Percentiles rank a stretch among this genome's conserved stretches.
Conservation (phyloP, 2,797 vertebrate genomes). For the Craterocephalus amniculus region DNA sequence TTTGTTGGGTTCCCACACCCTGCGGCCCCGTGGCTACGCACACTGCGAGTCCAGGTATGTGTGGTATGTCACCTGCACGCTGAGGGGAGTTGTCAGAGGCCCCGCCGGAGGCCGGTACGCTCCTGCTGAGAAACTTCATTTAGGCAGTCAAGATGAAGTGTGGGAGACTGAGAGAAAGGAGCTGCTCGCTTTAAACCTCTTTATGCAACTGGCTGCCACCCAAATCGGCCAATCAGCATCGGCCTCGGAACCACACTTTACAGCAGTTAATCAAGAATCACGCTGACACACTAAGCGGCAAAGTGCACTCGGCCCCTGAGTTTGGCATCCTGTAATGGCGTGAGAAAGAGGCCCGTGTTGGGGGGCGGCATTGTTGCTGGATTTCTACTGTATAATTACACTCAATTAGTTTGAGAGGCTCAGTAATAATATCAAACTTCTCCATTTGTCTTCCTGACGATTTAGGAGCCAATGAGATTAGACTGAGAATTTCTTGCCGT, state of each 20-base stretch:
- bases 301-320: constrained; percentile 24
- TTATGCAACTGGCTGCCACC: constrained; percentile 37
- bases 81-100: constrained; percentile 36
- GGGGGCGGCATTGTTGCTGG: constrained; percentile 47
- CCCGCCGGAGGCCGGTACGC: constrained; percentile 28
- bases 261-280: constrained; percentile 29
- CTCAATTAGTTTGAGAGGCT: constrained; percentile 81
- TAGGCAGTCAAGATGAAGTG: constrained; percentile 40
- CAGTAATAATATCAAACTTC: constrained; percentile 62
- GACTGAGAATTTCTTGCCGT: constrained; percentile 76
- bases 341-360: constrained; percentile 61
- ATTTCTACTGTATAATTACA: constrained; percentile 73
- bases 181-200: constrained; percentile 36
- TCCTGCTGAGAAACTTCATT: constrained; percentile 61
- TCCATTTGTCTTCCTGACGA: constrained; percentile 72
- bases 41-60: constrained; percentile 67
- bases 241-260: constrained; percentile 20
- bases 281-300: constrained; percentile 34
- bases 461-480: constrained; percentile 80
- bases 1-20: constrained; percentile 65
- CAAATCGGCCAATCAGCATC: constrained; percentile 41
- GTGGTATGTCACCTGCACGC: constrained; percentile 73
- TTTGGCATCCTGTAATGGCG: constrained; percentile 43
- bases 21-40: constrained; percentile 55
- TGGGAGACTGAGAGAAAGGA: constrained; percentile 15